Evolutionary conservation across 2,113 vertebrate genomes (phyloP).

Genomic region (Oreochromis tanganicae): DNA sequence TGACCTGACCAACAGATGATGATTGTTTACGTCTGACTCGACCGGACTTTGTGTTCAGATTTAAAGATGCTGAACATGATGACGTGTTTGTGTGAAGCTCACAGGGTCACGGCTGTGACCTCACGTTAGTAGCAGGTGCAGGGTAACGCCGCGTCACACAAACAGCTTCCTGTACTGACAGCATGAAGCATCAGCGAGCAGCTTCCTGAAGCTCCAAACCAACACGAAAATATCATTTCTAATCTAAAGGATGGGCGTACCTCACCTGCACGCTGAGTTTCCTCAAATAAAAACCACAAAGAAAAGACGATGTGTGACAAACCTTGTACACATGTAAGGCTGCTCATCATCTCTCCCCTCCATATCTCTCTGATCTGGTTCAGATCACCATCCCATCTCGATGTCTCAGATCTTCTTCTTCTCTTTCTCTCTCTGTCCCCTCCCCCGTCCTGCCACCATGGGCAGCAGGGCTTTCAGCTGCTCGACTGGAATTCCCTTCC

Average conservation of each 20-base stretch:
- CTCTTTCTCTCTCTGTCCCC: neutral
- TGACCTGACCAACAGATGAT: neutral
- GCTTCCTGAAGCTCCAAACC: fast-evolving
- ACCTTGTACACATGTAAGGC: neutral
- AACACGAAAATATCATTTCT: neutral
- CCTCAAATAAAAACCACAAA: neutral
- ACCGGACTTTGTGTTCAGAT: neutral
- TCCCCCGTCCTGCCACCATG: neutral
- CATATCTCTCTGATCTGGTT: neutral
- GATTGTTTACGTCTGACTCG: neutral
- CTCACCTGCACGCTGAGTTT: neutral
- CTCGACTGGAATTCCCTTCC: neutral
- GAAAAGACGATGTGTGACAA: neutral
- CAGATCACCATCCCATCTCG: neutral
- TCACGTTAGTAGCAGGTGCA: neutral
- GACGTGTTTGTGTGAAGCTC: neutral
- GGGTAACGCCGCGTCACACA: neutral
- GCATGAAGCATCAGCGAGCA: neutral
- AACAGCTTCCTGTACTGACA: neutral
- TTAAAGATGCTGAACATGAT: neutral
- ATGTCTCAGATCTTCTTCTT: neutral
- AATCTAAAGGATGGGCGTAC: fast-evolving
- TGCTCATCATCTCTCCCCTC: neutral
- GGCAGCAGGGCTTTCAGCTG: neutral
- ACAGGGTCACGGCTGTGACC: neutral